Base-by-base conservation (phyloP, 2,888 invertebrate genomes). In the Tiliacea citrago region DNA sequence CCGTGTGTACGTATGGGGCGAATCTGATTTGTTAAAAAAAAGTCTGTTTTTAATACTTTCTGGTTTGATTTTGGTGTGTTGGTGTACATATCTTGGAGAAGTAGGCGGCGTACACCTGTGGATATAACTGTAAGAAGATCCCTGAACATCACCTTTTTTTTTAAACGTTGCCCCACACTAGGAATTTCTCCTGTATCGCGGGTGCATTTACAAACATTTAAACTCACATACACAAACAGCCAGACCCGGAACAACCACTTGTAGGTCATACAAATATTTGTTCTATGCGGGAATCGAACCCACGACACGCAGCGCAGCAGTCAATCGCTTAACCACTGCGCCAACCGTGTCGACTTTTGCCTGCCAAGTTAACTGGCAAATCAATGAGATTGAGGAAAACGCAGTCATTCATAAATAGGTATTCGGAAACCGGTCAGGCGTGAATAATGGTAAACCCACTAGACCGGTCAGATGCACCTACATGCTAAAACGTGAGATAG, bases 401-500 rank as follows among this genome's bases (percentile, higher is more conserved):
- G 7, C 10, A 79, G 8, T 42, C 9, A 71, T 79, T 65, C 45
- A 49, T 66, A 55, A 79, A 53, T 65, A 39, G 39, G 39, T 39
- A 42, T 60, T 47, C 21, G 65, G 29, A 77, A 77, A 77, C 72
- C 63, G 29, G 77, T 77, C 47, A 24, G 13, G 35, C n/a, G n/a
- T 71, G n/a, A 71, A 53, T 77, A 55, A 60, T 57, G 29, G 18
- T 49, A 35, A 63, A 51, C 10, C 18, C 4, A 24, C 49, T 51
- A 24, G 12, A 63, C 67, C n/a, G 29, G 77, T 76, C 24, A 39
- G 35, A 10, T 47, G 16, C 13, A 35, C 9, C 6, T 29, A 42
- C 18, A 7, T 18, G 18, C n/a, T 49, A 5, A 49, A 57, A 42
- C 21, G 35, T 45, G 51, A 61, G 42, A 55, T 49, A 58, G 18